These are phyloP conservation scores for Helarctos malayanus DNA, from an alignment of 2,797 vertebrate species.

Conservation along the genomic window DNA sequence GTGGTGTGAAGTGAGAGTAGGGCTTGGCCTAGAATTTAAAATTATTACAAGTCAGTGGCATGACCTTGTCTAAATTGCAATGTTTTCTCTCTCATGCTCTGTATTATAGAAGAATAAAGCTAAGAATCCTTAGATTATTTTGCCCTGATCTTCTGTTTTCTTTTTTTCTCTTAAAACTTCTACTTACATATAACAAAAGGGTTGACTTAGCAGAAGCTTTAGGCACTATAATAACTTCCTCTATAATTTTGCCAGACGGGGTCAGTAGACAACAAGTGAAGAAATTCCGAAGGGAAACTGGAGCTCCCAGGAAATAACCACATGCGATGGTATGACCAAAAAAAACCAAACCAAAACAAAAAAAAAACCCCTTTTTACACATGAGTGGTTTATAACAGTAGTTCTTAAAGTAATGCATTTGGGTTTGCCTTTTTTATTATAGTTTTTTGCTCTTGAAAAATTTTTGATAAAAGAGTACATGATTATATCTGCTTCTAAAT, in stretches of 20 bases:
- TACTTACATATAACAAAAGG: not conserved
- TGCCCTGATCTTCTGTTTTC: not conserved
- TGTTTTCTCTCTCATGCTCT: not conserved
- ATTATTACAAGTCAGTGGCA: not conserved
- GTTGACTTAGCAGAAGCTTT: not conserved
- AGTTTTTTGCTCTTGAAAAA: slow-evolving; percentile 7
- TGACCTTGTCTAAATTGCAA: not conserved
- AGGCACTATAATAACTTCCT: slow-evolving; percentile 22
- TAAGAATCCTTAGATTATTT: slow-evolving; percentile 1
- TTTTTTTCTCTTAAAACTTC: slow-evolving; percentile 33
- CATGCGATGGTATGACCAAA: not conserved
- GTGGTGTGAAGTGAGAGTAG: not conserved
- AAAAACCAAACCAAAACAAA: not conserved
- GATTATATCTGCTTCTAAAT: slow-evolving; percentile 29
- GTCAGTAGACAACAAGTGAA: slow-evolving; percentile 78
- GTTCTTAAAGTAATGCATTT: slow-evolving; percentile 34
- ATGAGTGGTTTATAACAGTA: not conserved
- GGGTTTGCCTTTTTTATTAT: not conserved
- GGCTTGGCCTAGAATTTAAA: slow-evolving; percentile 21
- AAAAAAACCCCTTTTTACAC: not conserved
- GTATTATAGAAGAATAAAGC: not conserved
- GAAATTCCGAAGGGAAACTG: slow-evolving; percentile 1
- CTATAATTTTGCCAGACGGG: slow-evolving; percentile 78
- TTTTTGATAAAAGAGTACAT: not conserved
- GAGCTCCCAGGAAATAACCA: not conserved